Base-by-base conservation (phyloP, 2,888 invertebrate species). In the Serripes groenlandicus region DNA sequence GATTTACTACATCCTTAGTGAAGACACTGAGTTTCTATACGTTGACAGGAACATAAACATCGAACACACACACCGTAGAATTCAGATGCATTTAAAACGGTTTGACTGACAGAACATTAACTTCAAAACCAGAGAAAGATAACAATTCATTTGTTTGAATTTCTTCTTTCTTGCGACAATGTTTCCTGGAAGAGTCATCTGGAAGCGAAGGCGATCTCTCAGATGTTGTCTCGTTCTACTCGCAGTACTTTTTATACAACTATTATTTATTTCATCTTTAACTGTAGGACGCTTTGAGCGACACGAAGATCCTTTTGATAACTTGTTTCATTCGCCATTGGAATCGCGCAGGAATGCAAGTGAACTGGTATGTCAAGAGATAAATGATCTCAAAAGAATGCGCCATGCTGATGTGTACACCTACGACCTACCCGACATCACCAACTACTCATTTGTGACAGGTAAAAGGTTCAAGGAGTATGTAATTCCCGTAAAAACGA, bases 401-500 rank as follows among this genome's bases (percentile, higher is more conserved):
- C 9, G 34, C n/a, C 62, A 56, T 28, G 75, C 78, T 5, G 79
- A 79, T 49, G 82, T 92, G 37, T 91, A 90, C 42, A 91, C 92
- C 18, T 85, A 88, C 28, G 89, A 91, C 74, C 80, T 92, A 62
- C 88, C 85, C 49, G 88, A 89, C 15, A 85, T 87, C 15, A 89
- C 91, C 2, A 79, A 86, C 42, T 92, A 91, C 76, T 84, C 87
- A 18, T 71, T 91, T 52, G 83, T 86, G n/a, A 80, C 83, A 3
- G 90, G 90, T 49, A 91, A 91, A 30, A 80, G 89, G 37, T 85
- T 85, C 60, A 68, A 86, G 32, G 86, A 86, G 49, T 93, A 92
- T 75, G 88, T 88, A 56, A 87, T 93, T 56, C 91, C 91, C 7
- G 88, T 83, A 0, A 78, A 75, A 54, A 49, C 76, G 28, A 70